phyloP scores from a whole-genome alignment of 2,113 vertebrate species.

The Syrrhaptes paradoxus region DNA sequence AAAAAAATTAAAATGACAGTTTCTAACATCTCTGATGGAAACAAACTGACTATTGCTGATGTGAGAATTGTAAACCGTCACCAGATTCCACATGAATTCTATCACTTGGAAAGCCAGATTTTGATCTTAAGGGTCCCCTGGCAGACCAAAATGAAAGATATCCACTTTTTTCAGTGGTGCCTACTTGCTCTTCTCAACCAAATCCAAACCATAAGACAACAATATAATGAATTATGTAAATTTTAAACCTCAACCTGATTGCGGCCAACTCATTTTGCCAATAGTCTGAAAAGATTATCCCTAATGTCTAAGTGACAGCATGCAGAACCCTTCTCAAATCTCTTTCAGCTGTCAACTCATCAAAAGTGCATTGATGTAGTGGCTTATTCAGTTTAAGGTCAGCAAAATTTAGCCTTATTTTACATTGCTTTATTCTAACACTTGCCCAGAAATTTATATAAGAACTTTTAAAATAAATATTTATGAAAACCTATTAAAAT shows the following conservation, averaged over 20 bases:
- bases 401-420: not conserved
- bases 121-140: not conserved
- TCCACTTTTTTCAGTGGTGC: not conserved
- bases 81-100: constrained; percentile 13
- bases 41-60: constrained; percentile 38
- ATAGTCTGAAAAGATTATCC: constrained; percentile 39
- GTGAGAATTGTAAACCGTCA: constrained; percentile 27
- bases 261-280: constrained; percentile 3
- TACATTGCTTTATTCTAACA: not conserved
- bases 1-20: constrained; percentile 3
- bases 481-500: not conserved
- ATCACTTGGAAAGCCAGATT: not conserved
- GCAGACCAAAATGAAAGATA: not conserved
- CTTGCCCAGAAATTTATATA: not conserved
- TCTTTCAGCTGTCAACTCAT: constrained; percentile 9
- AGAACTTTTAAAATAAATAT: not conserved
- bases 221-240: constrained; percentile 54
- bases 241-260: constrained; percentile 24
- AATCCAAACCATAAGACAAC: constrained; percentile 39
- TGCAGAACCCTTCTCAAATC: constrained; percentile 22
- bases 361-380: not conserved
- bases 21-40: constrained; percentile 44
- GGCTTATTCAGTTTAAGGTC: not conserved
- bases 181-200: constrained; percentile 29
- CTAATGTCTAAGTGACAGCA: constrained; percentile 28